Base-by-base conservation (phyloP, 1,140 invertebrate species). In the Drosophila guanche region DNA sequence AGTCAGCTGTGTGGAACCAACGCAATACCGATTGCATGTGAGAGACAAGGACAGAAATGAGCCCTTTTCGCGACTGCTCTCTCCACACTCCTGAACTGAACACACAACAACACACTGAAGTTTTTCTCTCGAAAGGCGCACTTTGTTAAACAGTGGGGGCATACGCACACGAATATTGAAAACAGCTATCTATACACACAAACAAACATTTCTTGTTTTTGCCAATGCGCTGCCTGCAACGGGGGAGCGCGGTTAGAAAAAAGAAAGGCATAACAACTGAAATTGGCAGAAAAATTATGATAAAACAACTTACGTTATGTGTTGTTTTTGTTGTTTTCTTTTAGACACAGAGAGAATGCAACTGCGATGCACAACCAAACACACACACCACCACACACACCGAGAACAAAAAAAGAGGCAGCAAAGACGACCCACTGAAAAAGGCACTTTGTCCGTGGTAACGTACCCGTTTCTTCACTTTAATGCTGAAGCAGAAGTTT, bases 91-190 rank as follows among this genome's bases (percentile, higher is more conserved):
- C 29, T 22, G 20, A 20, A 20, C 60, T 51, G 16, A 20, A 20
- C 16, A 20, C 16, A 20, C 16, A 20, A 20, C 16, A 20, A 20
- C 54, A 12, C 3, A 37, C 51, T 48, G 58, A 42, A 81, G 78
- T 81, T 79, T 52, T 65, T 7, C 25, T 46, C 56, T 56, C 66
- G 55, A 81, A 81, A 81, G 77, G 80, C 78, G 78, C 79, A 83
- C 81, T 81, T 81, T 65, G 58, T 48, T 80, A 46, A 60, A 57
- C 60, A 61, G 27, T 60, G 63, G 42, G 47, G 42, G 47, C 20
- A 27, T 27, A 56, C 22, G 27, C 40, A 51, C 40, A 22, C 40
- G 16, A 20, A 53, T n/a, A 45, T 25, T n/a, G 16, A 55, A 33
- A 63, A 56, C 14, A 29, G 25, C 52, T 41, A 46, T 66, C 54